These are phyloP conservation scores for Apotomis capreana DNA, from an alignment of 2,888 invertebrate genomes.

Conservation along the genomic window DNA sequence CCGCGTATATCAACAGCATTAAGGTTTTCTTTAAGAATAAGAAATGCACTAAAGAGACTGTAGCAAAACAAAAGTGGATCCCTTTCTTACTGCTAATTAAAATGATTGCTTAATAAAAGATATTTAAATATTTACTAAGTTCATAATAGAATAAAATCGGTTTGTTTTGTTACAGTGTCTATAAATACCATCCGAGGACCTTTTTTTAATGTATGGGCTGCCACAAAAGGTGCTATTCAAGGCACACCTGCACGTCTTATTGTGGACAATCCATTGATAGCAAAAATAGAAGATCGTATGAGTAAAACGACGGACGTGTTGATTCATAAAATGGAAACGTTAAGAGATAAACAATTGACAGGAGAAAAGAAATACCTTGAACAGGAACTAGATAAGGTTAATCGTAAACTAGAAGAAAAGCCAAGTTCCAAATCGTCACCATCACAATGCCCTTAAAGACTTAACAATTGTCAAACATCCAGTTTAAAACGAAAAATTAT, in stretches of 20 bases:
- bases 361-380: conserved; percentile 65
- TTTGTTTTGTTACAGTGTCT: conserved; percentile 76
- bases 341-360: conserved; percentile 60
- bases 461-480: background rate
- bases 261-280: conserved; percentile 59
- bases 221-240: conserved; percentile 55
- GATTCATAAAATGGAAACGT: conserved; percentile 51
- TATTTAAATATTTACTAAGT: conserved; percentile 20
- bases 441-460: background rate
- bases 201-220: conserved; percentile 61
- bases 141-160: conserved; percentile 41
- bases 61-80: conserved; percentile 62
- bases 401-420: conserved; percentile 50
- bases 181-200: conserved; percentile 61
- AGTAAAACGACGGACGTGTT: conserved; percentile 49
- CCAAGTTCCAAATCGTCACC: conserved; percentile 2
- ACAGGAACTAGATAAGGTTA: conserved; percentile 61
- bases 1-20: too few species aligned
- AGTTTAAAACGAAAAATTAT: background rate
- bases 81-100: too few species aligned
- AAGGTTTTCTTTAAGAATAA: background rate
- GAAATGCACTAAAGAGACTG: conserved; percentile 58
- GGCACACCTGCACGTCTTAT: conserved; percentile 58
- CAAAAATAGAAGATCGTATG: conserved; percentile 57
- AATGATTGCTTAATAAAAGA: background rate